Evolutionary conservation across 2,797 vertebrate genomes (phyloP), one percentile per base, ranked within the genome.

Genomic region (Gobio occitaniae): DNA sequence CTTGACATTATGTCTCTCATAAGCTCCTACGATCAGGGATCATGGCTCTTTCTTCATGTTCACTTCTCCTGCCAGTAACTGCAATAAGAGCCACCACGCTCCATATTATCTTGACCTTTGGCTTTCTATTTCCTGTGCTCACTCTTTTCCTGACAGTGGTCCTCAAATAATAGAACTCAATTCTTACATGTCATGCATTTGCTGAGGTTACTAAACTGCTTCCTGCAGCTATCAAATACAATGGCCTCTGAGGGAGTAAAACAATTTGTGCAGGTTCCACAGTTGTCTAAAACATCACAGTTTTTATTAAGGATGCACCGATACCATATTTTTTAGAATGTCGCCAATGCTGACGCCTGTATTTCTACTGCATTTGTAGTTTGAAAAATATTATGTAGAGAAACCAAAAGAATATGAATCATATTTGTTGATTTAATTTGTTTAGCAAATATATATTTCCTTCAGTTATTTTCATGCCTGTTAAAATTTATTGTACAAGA

Each of bases 1-100:
- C 75, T 86, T 82, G 56, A 77, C 76, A 80, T 83, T 52, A 56
- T 76, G 61, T 56, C 82, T 86, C 69, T 78, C 80, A 36, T 76
- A 82, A 56, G 36, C 71, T 86, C 78, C 61, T 71, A 47, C 75
- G 54, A 66, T 76, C 19, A 19, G 54, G 29, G 52, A 77, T 78
- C 61, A 77, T 50, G 36, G 25, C 69, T 72, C 13, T 54, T 32
- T 72, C 38, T 16, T 84, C 25, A 15, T 50, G 32, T 75, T 77
- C 75, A 56, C 72, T 21, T 76, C 68, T 82, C 19, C 63, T 83
- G 41, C 47, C 54, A 80, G 15, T 25, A 80, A 21, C 44, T 69
- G 61, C 78, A 68, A 68, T 77, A 80, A 65, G 47, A 78, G 75
- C 44, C 41, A 47, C 21, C 10, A 1, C 0, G 7, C 48, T 78